These are phyloP conservation scores for Momotus momota DNA, from an alignment of 2,797 vertebrate genomes.

Conservation along the genomic window DNA sequence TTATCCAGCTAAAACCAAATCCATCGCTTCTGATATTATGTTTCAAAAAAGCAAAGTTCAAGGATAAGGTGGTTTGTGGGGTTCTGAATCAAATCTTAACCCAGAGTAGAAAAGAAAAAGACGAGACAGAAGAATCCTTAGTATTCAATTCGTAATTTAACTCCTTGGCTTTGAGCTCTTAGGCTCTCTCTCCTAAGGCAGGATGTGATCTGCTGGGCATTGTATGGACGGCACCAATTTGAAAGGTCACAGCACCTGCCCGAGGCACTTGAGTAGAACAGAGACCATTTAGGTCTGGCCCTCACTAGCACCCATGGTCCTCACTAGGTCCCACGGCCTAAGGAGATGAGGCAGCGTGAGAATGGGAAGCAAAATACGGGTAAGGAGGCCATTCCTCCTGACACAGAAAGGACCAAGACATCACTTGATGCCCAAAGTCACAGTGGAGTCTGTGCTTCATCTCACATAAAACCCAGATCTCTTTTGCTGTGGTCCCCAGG, in stretches of 20 bases:
- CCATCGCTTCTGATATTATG: background rate
- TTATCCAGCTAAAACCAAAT: background rate
- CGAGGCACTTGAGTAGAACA: background rate
- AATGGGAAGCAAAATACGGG: background rate
- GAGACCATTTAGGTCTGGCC: background rate
- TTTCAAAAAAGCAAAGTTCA: background rate
- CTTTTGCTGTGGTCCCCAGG: background rate
- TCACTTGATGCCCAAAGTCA: background rate
- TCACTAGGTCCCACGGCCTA: background rate
- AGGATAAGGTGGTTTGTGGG: background rate
- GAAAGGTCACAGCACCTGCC: background rate
- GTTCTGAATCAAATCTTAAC: background rate
- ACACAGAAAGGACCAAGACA: background rate
- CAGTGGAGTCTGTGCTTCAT: background rate
- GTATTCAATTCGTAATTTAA: background rate
- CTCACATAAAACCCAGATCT: background rate
- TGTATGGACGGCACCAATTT: background rate
- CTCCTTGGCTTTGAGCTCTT: background rate
- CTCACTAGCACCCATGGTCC: background rate
- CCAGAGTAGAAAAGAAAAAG: background rate
- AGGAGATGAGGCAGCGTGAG: background rate
- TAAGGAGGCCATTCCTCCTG: conserved; percentile 17
- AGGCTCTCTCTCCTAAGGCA: background rate
- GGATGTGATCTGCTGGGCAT: background rate
- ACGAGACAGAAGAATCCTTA: background rate